Evolutionary conservation across 2,113 vertebrate genomes (phyloP).

Genomic region (Pseudorasbora parva): DNA sequence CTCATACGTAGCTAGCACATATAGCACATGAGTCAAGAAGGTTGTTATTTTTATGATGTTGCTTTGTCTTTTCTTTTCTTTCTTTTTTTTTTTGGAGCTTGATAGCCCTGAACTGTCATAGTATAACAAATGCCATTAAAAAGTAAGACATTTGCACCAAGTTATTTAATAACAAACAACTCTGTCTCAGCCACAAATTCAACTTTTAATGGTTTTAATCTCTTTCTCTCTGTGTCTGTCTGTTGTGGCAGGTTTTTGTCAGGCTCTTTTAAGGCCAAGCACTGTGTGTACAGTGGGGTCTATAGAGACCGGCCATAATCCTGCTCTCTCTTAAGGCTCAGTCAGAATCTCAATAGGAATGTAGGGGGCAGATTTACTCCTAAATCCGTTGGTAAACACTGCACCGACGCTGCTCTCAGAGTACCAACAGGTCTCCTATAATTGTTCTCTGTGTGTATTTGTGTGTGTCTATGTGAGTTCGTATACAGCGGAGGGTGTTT

Average conservation of each 20-base stretch:
- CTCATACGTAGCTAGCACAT: not conserved
- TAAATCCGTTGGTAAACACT: slow-evolving; percentile 60
- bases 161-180: not conserved
- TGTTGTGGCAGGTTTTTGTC: slow-evolving; percentile 47
- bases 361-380: slow-evolving; percentile 61
- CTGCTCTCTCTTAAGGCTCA: slow-evolving; percentile 57
- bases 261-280: slow-evolving; percentile 39
- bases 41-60: not conserved
- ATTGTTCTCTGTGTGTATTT: slow-evolving; percentile 48
- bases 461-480: slow-evolving; percentile 29
- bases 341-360: slow-evolving; percentile 62
- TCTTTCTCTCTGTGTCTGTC: slow-evolving; percentile 14
- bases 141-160: not conserved
- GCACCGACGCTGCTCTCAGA: slow-evolving; percentile 43
- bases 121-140: not conserved
- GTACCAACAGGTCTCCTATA: slow-evolving; percentile 53
- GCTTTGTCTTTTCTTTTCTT: not conserved
- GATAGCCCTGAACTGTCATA: not conserved
- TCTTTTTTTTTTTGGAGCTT: not conserved
- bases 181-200: slow-evolving; percentile 30
- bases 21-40: not conserved
- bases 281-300: slow-evolving; percentile 58
- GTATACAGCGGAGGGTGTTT: slow-evolving; percentile 52
- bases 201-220: slow-evolving; percentile 24
- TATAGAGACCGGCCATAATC: slow-evolving; percentile 57